These are phyloP conservation scores for Xiphydria camelus DNA, from an alignment of 2,888 invertebrate genomes.

Conservation along the genomic window DNA sequence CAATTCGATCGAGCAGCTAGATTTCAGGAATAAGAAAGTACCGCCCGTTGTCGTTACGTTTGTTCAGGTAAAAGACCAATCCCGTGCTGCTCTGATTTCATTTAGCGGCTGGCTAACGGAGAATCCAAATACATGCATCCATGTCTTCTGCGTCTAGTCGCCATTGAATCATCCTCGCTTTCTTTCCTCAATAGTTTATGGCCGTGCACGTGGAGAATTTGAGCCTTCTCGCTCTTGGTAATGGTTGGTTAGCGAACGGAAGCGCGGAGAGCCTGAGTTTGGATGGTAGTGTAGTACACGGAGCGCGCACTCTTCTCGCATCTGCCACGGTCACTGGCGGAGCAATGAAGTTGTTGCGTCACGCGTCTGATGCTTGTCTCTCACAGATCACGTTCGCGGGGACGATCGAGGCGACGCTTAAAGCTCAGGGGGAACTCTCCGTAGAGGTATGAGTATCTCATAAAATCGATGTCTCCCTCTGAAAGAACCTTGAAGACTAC, in stretches of 20 bases:
- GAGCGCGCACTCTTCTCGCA: slow-evolving; percentile 71
- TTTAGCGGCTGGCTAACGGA: too few species aligned
- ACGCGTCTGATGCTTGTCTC: slow-evolving; percentile 67
- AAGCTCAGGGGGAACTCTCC: slow-evolving; percentile 82
- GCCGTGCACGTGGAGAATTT: slow-evolving; percentile 80
- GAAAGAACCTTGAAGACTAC: too few species aligned
- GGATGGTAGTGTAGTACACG: slow-evolving; percentile 72
- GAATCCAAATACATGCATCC: too few species aligned
- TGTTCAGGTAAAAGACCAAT: slow-evolving; percentile 71
- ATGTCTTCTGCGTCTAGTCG: background rate
- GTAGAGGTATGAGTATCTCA: slow-evolving; percentile 73
- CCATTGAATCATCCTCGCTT: background rate
- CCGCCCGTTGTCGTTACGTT: slow-evolving; percentile 80
- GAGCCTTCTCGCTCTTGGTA: slow-evolving; percentile 66
- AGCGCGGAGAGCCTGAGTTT: slow-evolving; percentile 71
- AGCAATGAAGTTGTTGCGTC: slow-evolving; percentile 65
- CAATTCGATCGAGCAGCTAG: slow-evolving; percentile 58
- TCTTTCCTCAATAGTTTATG: slow-evolving; percentile 76
- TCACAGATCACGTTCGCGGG: slow-evolving; percentile 76
- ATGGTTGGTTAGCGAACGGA: slow-evolving; percentile 72
- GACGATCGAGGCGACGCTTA: slow-evolving; percentile 75
- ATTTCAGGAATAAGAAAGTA: slow-evolving; percentile 75
- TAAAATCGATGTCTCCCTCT: background rate
- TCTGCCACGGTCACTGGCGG: slow-evolving; percentile 71
- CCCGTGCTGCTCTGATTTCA: background rate